Percentiles rank a stretch among this genome's conserved stretches.
Conservation (phyloP, 2,797 vertebrate species). For the Ctenochaetus hawaiiensis region DNA sequence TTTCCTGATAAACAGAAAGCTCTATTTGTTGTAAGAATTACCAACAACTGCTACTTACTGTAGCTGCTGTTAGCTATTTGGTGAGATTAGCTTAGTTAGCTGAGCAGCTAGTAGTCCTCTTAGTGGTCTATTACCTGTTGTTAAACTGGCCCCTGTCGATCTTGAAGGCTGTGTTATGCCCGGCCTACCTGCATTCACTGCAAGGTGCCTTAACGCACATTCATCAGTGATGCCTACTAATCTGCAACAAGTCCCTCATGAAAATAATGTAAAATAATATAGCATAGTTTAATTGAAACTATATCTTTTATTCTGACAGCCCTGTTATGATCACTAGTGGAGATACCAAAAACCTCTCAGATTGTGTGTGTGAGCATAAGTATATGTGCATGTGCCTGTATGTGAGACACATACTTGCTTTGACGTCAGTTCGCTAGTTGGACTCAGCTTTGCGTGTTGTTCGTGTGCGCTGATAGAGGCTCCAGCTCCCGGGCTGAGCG, state of each 20-base stretch:
- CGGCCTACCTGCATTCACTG: too few relatives aligned
- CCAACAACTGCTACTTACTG: too few relatives aligned
- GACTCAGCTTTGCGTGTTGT: constrained; percentile 79
- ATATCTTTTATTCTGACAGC: constrained; percentile 38
- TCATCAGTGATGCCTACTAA: too few relatives aligned
- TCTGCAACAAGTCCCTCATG: too few relatives aligned
- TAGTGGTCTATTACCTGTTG: too few relatives aligned
- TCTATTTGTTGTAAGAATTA: background rate
- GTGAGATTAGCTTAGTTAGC: background rate
- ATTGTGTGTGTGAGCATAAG: constrained; percentile 28
- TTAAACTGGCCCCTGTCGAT: too few relatives aligned
- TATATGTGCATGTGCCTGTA: constrained; percentile 2
- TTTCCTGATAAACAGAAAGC: background rate
- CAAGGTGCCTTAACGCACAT: too few relatives aligned
- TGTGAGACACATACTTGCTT: constrained; percentile 63
- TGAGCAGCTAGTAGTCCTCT: too few relatives aligned
- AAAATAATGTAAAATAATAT: too few relatives aligned
- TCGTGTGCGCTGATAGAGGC: constrained; percentile 78
- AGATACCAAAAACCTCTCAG: constrained; percentile 46
- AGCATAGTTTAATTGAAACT: too few relatives aligned
- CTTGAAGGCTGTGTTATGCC: too few relatives aligned
- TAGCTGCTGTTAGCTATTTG: too few relatives aligned
- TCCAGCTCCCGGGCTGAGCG: constrained; percentile 76
- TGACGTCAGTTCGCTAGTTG: constrained; percentile 70
- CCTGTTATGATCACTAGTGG: constrained; percentile 49